phyloP scores from a whole-genome alignment of 2,113 vertebrate species.

The Leptosomus discolor region DNA sequence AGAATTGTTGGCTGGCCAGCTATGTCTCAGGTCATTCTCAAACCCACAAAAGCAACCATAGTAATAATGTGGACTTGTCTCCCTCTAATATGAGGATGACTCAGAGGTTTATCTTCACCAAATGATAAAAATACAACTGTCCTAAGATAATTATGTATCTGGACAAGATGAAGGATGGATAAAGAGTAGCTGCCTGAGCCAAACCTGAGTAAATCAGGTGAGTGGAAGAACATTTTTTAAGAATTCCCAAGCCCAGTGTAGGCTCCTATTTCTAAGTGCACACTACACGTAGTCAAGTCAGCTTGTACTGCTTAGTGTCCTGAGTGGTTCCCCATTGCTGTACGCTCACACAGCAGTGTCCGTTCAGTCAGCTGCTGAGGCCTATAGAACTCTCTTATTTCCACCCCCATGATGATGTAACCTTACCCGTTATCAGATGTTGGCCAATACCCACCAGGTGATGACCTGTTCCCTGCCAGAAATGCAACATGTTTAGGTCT shows the following conservation, averaged over 20 bases:
- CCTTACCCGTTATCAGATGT: background rate
- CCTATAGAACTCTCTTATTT: background rate
- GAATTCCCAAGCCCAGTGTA: background rate
- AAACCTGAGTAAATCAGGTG: background rate
- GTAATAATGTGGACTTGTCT: background rate
- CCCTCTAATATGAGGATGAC: background rate
- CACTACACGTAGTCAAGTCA: background rate
- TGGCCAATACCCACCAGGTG: accelerated
- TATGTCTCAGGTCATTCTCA: background rate
- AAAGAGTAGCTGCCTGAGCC: background rate
- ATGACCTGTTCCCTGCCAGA: background rate
- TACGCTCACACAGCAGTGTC: background rate
- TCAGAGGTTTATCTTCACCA: background rate
- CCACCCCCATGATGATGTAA: background rate
- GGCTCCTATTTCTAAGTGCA: background rate
- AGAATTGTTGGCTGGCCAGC: background rate
- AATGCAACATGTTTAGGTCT: accelerated
- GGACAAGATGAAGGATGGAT: background rate
- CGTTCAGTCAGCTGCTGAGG: background rate
- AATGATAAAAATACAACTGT: background rate
- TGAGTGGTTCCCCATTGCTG: background rate
- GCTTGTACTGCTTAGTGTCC: background rate
- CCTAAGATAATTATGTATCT: background rate
- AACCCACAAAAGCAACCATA: background rate
- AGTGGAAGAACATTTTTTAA: background rate